Conservation (phyloP, 2,888 invertebrate genomes). For the Petrolisthes cinctipes region DNA sequence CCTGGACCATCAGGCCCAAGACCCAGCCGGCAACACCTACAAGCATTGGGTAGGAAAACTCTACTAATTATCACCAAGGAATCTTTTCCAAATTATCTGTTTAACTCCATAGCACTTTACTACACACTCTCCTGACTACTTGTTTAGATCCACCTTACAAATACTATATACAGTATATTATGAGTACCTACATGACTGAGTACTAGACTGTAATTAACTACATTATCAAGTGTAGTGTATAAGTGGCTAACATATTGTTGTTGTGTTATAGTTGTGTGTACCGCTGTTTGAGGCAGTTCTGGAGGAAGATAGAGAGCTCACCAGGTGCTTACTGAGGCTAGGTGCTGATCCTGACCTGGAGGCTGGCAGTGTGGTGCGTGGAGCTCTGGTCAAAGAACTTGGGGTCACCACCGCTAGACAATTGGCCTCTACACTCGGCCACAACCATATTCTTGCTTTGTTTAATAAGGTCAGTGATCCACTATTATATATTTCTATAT, state of each 20-base stretch:
- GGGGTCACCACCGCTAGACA: slow-evolving; percentile 27
- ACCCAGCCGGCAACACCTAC: slow-evolving; percentile 18
- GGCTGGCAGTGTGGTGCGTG: neutral
- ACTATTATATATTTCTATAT: no score
- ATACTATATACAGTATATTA: neutral
- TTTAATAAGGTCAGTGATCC: neutral
- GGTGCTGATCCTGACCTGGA: slow-evolving; percentile 47
- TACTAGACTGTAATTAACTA: neutral
- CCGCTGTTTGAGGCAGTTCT: slow-evolving; percentile 34
- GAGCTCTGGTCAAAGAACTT: slow-evolving; percentile 21
- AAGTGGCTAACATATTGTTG: neutral
- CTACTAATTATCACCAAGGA: neutral
- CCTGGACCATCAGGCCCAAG: slow-evolving; percentile 24
- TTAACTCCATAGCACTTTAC: neutral
- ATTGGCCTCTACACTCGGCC: slow-evolving; percentile 19
- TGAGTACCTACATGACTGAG: neutral
- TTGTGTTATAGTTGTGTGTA: neutral
- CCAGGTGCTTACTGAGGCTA: slow-evolving; percentile 6
- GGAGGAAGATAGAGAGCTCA: neutral
- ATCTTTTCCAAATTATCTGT: neutral
- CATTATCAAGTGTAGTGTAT: neutral
- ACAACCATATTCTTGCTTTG: neutral
- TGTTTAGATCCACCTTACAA: neutral
- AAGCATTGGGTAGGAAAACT: slow-evolving; percentile 26
- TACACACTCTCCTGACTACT: neutral